phyloP scores from a whole-genome alignment of 2,113 vertebrate species.

The Oxyura jamaicensis region DNA sequence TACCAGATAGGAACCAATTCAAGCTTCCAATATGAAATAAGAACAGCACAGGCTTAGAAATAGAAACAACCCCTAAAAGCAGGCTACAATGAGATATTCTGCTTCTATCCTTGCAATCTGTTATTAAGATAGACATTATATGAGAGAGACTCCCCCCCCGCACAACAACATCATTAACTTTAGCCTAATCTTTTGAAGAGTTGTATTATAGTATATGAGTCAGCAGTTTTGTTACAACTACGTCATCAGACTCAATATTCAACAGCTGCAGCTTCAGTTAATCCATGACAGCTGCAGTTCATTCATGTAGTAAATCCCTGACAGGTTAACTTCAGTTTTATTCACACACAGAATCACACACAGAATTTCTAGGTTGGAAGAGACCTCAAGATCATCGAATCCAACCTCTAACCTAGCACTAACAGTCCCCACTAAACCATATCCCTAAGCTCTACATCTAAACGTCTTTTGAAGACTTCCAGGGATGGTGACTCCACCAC shows the following conservation, averaged over 20 bases:
- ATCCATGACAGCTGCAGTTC: background rate
- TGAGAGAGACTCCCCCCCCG: background rate
- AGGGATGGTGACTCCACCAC: no score
- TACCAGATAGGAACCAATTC: background rate
- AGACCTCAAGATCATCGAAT: no score
- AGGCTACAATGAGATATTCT: background rate
- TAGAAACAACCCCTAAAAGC: background rate
- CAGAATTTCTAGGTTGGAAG: no score
- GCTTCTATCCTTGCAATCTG: fast-evolving
- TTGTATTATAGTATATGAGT: background rate
- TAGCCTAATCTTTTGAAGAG: background rate
- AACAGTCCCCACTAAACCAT: no score
- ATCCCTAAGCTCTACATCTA: no score
- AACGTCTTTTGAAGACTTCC: no score
- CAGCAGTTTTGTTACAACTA: background rate
- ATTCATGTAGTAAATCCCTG: background rate
- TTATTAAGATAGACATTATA: background rate
- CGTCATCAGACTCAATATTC: background rate
- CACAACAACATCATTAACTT: background rate
- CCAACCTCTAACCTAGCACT: no score
- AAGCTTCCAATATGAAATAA: background rate
- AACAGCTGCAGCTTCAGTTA: background rate
- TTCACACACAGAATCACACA: no score
- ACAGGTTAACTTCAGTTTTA: background rate
- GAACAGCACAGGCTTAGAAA: background rate